Evolutionary conservation across 2,797 vertebrate species (phyloP), one percentile per base, ranked within the genome.

Genomic region (Orientallactaga sibirica): DNA sequence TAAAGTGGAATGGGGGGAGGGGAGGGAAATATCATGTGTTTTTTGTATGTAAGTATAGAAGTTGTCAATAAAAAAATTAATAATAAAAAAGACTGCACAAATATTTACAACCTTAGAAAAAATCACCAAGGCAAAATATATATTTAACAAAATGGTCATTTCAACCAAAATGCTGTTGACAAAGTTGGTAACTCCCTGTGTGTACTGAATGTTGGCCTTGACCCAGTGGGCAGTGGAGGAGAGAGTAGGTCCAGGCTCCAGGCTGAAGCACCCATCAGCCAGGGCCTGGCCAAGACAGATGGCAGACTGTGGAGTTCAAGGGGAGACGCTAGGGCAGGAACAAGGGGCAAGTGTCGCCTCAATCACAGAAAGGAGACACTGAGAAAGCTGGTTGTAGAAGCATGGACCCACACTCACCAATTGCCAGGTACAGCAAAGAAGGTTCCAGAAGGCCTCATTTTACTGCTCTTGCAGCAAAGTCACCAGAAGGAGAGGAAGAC

Each of bases 21-120:
- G 33, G 33, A 37, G 33, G 33, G 33, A 37, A 37, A 37, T 37
- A 37, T 37, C 33, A 37, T 37, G 33, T 37, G 33, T 37, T 37
- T 37, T 37, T 37, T 37, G 33, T 37, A 37, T 37, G 33, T 37
- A 37, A 37, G 33, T 37, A 37, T 37, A 37, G 33, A 37, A 37
- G 33, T 37, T 37, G 33, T 37, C 33, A 37, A 37, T 37, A 37
- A 37, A 37, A 37, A 37, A 37, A 37, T 37, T 37, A 37, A 37
- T 37, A 37, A 37, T 37, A 37, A 37, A 37, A 37, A 74, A 94
- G 81, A 74, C 43, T 75, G 15, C 73, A 79, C 19, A 82, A 84
- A 83, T 24, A 37, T 70, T 67, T 78, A 29, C 52, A 93, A 25
- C 71, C 20, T 66, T 70, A 66, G 43, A 83, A 62, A 94, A 86